Conservation (phyloP, 2,888 invertebrate species). For the Horisme vitalbata region DNA sequence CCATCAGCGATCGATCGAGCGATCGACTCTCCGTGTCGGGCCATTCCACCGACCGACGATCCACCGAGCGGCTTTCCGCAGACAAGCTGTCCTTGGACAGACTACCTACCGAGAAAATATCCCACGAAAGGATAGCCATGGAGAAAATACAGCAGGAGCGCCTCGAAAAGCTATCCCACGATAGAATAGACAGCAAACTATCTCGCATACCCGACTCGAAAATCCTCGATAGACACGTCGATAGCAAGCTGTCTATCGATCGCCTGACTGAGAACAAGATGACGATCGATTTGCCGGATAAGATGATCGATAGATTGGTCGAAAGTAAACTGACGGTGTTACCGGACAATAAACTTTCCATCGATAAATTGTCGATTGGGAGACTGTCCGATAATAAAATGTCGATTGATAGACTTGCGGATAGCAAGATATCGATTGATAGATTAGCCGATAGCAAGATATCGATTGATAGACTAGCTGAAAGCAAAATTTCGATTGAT, state of each 20-base stretch:
- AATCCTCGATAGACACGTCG: conserved; percentile 33
- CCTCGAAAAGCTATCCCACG: conserved; percentile 24
- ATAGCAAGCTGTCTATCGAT: conserved; percentile 32
- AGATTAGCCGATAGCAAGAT: too few relatives aligned
- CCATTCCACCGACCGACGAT: conserved; percentile 44
- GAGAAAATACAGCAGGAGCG: conserved; percentile 50
- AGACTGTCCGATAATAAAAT: conserved; percentile 37
- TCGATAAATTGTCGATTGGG: conserved; percentile 42
- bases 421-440: conserved; percentile 34
- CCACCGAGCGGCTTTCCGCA: conserved; percentile 35
- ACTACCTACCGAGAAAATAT: conserved; percentile 41
- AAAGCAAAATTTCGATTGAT: conserved; percentile 30
- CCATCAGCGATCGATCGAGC: conserved; percentile 30
- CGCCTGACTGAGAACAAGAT: conserved; percentile 48
- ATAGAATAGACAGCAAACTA: conserved; percentile 35
- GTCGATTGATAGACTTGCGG: conserved; percentile 25
- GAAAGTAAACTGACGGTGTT: conserved; percentile 40
- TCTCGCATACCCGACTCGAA: conserved; percentile 49
- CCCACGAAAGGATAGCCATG: conserved; percentile 46
- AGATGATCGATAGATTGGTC: conserved; percentile 44
- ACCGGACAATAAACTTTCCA: conserved; percentile 31
- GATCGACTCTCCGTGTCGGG: conserved; percentile 39
- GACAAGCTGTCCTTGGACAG: conserved; percentile 32
- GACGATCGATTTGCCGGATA: conserved; percentile 35
- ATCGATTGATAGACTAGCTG: conserved; percentile 33